Evolutionary conservation across 1,140 invertebrate species (phyloP).

Genomic region (Hermetia illucens): DNA sequence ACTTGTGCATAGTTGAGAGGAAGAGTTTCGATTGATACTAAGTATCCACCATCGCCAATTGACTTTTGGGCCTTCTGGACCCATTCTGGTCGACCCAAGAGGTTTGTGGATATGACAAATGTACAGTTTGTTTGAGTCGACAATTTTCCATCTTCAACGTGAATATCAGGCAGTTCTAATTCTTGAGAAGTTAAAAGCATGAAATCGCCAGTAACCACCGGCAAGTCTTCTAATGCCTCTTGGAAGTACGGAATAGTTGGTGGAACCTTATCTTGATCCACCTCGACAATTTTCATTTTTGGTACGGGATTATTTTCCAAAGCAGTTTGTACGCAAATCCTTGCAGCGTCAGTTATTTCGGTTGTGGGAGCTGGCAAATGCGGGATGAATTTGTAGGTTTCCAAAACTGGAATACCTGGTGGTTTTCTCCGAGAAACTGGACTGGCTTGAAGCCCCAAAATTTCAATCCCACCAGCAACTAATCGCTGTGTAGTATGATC

Average conservation of each 20-base stretch:
- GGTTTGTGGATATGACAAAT: conserved; percentile 36
- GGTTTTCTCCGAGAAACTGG: conserved; percentile 54
- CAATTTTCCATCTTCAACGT: conserved; percentile 45
- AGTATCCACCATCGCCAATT: conserved; percentile 31
- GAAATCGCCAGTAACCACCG: conserved; percentile 35
- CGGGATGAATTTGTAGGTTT: conserved; percentile 63
- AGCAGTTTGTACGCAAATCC: conserved; percentile 45
- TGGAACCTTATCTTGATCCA: conserved; percentile 29
- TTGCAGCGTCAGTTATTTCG: conserved; percentile 18
- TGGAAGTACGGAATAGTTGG: conserved; percentile 37
- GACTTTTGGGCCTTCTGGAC: conserved; percentile 20
- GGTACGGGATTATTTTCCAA: conserved; percentile 58
- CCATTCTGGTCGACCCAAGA: conserved; percentile 19
- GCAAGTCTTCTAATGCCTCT: conserved; percentile 42
- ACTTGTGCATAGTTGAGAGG: conserved; percentile 10
- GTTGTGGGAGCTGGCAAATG: conserved; percentile 35
- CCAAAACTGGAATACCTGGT: conserved; percentile 49
- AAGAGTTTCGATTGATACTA: conserved; percentile 32
- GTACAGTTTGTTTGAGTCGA: conserved; percentile 38
- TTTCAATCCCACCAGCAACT: conserved; percentile 67
- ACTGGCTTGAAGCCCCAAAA: conserved; percentile 66
- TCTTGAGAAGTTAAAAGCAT: conserved; percentile 34
- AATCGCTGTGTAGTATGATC: conserved; percentile 26
- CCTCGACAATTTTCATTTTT: conserved; percentile 54
- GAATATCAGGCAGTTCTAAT: conserved; percentile 36